Conservation (phyloP, 92 coral and sea anemone genomes). For the Blastomussa wellsi region DNA sequence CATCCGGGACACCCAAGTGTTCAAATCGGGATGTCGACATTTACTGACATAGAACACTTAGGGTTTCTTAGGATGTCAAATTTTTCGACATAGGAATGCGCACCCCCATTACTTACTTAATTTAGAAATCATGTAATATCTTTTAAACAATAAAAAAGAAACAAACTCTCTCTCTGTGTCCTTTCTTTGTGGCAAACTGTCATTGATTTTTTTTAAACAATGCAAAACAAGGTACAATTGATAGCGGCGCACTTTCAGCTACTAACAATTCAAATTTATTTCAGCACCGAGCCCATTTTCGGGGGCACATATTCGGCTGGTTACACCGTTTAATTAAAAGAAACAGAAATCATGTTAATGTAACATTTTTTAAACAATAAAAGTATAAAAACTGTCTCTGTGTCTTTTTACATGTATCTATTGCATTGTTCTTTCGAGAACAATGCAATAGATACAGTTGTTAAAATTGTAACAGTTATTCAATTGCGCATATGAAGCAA, state of each 20-base stretch:
- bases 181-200: no score
- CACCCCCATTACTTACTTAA: background rate
- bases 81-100: slow-evolving; percentile 18
- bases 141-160: background rate
- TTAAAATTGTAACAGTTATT: no score
- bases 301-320: background rate
- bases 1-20: slow-evolving; percentile 10
- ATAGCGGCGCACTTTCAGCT: no score
- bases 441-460: no score
- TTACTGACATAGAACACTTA: slow-evolving; percentile 17
- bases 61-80: slow-evolving; percentile 8
- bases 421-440: no score
- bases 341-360: no score
- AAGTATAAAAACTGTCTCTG: no score
- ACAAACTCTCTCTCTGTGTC: background rate
- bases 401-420: no score
- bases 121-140: background rate
- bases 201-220: no score
- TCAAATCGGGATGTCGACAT: background rate
- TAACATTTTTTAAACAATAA: no score
- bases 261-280: background rate
- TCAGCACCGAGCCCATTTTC: background rate
- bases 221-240: no score
- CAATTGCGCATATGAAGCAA: no score
- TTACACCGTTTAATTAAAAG: background rate